Evolutionary conservation across 2,888 invertebrate genomes (phyloP).

Genomic region (Brassicogethes aeneus): DNA sequence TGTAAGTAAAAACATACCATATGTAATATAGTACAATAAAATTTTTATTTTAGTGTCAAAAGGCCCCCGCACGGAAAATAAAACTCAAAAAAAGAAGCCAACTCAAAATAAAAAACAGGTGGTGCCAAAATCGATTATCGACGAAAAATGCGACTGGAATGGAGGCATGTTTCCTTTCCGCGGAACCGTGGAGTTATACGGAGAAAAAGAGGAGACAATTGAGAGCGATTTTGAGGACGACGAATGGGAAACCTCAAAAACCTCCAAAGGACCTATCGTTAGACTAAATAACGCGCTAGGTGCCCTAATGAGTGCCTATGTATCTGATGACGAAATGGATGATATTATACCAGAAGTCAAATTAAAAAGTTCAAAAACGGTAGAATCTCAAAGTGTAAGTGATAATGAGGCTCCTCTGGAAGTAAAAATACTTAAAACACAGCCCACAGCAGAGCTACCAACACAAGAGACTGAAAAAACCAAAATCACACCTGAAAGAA

Average conservation of each 20-base stretch:
- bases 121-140: slow-evolving; percentile 26
- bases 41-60: slow-evolving; percentile 15
- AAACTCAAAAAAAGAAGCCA: background rate
- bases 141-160: slow-evolving; percentile 37
- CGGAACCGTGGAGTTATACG: slow-evolving; percentile 31
- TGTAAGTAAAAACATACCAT: slow-evolving; percentile 25
- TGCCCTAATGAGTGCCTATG: slow-evolving; percentile 50
- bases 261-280: slow-evolving; percentile 7
- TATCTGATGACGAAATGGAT: slow-evolving; percentile 43
- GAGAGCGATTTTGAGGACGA: slow-evolving; percentile 31
- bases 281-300: slow-evolving; percentile 47
- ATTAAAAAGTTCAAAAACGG: too few species aligned
- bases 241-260: slow-evolving; percentile 26
- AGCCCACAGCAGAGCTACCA: slow-evolving; percentile 4
- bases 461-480: slow-evolving; percentile 21
- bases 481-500: slow-evolving; percentile 10
- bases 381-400: slow-evolving; percentile 11
- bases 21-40: background rate
- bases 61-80: background rate
- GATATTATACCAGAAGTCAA: slow-evolving; percentile 9
- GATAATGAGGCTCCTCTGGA: slow-evolving; percentile 48
- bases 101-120: slow-evolving; percentile 8
- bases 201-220: slow-evolving; percentile 22
- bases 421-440: slow-evolving; percentile 35
- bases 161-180: slow-evolving; percentile 35